Evolutionary conservation across 2,888 invertebrate species (phyloP), one percentile per base, ranked within the genome.

Genomic region (Hydropsyche betteni): DNA sequence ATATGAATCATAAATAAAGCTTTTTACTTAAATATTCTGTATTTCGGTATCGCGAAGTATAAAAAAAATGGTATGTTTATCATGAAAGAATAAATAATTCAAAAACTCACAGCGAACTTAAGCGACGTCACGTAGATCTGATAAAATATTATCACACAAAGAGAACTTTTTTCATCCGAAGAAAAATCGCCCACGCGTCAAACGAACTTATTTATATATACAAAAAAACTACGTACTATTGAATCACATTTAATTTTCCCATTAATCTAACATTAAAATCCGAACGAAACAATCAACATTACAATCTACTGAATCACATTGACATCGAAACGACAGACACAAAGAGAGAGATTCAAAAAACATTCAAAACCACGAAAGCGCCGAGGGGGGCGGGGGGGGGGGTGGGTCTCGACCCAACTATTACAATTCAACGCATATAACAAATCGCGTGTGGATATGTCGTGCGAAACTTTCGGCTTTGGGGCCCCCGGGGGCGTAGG

Each of bases 251-350:
- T 5, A 70, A 3, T 44, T 8, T 44, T 24, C 24, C 24, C 24
- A 24, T 24, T 24, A 24, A 24, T 24, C 24, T 24, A 24, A 24
- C 24, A 24, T 24, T 24, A 24, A 24, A 24, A 24, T 68, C 2
- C 33, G 33, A 33, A 12, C n/a, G 2, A 68, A 33, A 44, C 1
- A 24, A 24, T 24, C 16, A 8, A 70, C 36, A n/a, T 16, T 33
- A 33, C 24, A 64, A 53, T 3, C 70, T 70, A 70, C 53, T 70
- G 70, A 70, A 70, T 70, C 70, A 70, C 70, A 70, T 70, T 70
- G 53, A 70, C 12, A 8, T 24, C 7, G n/a, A 33, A 33, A 64
- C 24, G 5, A 24, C 24, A 64, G 8, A 64, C 24, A 64, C 34
- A 8, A 33, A 14, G 5, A 64, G n/a, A 64, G 8, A 64, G 7